Conservation (phyloP, 2,797 vertebrate species). For the Ceryle rudis region DNA sequence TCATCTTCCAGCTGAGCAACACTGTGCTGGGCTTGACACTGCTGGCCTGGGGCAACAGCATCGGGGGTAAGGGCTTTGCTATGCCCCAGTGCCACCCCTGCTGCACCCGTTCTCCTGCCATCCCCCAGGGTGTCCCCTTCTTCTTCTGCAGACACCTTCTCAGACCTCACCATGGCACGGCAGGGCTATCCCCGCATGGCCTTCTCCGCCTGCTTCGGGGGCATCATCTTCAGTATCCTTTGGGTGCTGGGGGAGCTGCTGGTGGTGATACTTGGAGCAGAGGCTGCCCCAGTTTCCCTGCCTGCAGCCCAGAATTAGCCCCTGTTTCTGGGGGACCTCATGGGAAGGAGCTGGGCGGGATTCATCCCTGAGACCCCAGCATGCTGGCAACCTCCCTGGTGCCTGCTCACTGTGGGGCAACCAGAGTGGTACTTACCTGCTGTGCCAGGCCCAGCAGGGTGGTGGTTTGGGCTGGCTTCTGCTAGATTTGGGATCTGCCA, state of each 20-base stretch:
- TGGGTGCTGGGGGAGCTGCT: accelerated
- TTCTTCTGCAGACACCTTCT: conserved; percentile 87
- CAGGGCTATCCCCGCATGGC: conserved; percentile 98
- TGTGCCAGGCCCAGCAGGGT: not conserved
- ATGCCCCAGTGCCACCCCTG: not conserved
- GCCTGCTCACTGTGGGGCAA: accelerated
- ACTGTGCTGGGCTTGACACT: conserved; percentile 94
- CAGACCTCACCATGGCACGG: conserved; percentile 92
- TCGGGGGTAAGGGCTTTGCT: conserved; percentile 85
- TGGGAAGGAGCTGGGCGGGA: not conserved
- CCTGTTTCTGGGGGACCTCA: too few relatives aligned
- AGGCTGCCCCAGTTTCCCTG: not conserved
- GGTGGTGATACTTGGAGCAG: not conserved
- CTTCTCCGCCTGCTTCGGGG: conserved; percentile 95
- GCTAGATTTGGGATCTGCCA: not conserved
- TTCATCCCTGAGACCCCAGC: not conserved
- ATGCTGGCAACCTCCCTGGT: accelerated
- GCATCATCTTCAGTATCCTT: conserved; percentile 99
- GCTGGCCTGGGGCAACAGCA: conserved; percentile 98
- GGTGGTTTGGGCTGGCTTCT: not conserved
- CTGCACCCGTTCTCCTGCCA: not conserved
- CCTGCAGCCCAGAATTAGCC: not conserved
- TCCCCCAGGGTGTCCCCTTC: not conserved
- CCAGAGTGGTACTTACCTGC: not conserved
- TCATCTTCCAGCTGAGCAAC: conserved; percentile 92